Conservation (phyloP, 64 coral and sea anemone species). For the Pocillopora damicornis region DNA sequence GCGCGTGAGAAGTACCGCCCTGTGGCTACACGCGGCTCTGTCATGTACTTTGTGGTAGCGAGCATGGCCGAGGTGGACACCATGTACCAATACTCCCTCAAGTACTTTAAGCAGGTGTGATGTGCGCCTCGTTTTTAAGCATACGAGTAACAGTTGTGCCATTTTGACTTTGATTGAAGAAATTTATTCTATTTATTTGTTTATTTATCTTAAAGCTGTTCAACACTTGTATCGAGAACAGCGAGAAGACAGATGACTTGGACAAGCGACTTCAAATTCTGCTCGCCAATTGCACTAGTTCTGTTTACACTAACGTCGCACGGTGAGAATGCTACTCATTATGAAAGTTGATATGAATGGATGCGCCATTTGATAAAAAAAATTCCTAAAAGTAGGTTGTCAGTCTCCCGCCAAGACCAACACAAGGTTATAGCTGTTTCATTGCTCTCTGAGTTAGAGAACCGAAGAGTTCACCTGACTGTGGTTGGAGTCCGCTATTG, state of each 20-base stretch:
- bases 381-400: no score
- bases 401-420: no score
- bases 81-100: slow-evolving; percentile 96
- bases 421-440: no score
- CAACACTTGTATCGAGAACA: slow-evolving; percentile 95
- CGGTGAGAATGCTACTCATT: slow-evolving; percentile 39
- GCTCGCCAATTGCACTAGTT: slow-evolving; percentile 84
- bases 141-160: not conserved
- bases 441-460: no score
- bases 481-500: no score
- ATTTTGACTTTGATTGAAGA: not conserved
- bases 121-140: not conserved
- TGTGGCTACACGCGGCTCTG: slow-evolving; percentile 92
- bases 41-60: slow-evolving; percentile 99
- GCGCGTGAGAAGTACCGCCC: slow-evolving; percentile 97
- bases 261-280: slow-evolving; percentile 81
- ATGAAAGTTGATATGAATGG: not conserved
- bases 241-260: slow-evolving; percentile 87
- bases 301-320: slow-evolving; percentile 93
- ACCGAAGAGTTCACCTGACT: no score
- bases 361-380: no score
- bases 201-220: slow-evolving; percentile 62
- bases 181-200: not conserved
- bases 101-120: slow-evolving; percentile 92
- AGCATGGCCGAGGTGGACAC: slow-evolving; percentile 96